Base-by-base conservation (phyloP, 2,888 invertebrate genomes). In the Pheosia tremula region DNA sequence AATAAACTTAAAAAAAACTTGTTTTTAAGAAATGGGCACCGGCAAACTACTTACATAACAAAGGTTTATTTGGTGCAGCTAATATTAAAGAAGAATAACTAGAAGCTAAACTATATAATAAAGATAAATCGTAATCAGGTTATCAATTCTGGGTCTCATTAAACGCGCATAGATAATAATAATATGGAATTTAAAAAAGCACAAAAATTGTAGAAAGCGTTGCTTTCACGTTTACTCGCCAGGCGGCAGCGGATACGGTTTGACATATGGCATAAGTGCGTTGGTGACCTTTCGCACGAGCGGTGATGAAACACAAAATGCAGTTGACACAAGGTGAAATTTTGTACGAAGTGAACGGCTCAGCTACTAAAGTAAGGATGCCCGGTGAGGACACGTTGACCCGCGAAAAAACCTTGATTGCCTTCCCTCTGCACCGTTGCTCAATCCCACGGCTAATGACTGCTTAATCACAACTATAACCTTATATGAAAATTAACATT, bases 321-420 rank as follows among this genome's bases (percentile, higher is more conserved):
- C 80, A 80, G 83, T 84, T 83, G 84, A 82, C 81, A 83, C 90
- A 90, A 90, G 90, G 90, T 89, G 86, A 90, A 89, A 88, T 89
- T 87, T 84, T 78, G 82, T 79, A 83, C 80, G 69, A 80, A 90
- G 90, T 90, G 90, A 89, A 88, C 76, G 90, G 89, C 84, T 80
- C 75, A 73, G 75, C 79, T 77, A 77, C 79, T 77, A 77, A 75
- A 78, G 82, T 83, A 87, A 85, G 86, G 86, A 87, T 87, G 84
- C 77, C 69, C 77, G 75, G 73, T 80, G 82, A 84, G 82, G 84
- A 85, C 85, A 80, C 80, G 78, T 66, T 83, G 84, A 82, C 83
- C 84, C 72, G 72, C 73, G 70, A 69, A 68, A 66, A 78, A 82
- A 81, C 88, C 87, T 87, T 86, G 85, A 75, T 74, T 69, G 71